Conservation (phyloP, 1,140 invertebrate species). For the Heliothis subflexa region DNA sequence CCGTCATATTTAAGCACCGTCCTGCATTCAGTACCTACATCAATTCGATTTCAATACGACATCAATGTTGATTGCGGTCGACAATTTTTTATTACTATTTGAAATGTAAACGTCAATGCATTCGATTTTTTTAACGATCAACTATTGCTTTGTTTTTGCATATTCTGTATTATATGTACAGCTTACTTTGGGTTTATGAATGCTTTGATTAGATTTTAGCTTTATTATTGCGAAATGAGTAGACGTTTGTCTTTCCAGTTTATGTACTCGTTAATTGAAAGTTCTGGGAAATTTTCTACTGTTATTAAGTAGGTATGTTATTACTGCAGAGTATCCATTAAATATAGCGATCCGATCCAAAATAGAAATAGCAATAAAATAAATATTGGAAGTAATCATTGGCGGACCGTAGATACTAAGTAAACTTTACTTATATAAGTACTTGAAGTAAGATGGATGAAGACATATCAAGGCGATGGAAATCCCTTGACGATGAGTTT, state of each 20-base stretch:
- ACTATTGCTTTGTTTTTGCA: not conserved
- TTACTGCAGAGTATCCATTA: not conserved
- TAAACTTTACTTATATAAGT: not conserved
- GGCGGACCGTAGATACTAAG: not conserved
- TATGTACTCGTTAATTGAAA: too few species aligned
- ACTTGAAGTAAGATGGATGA: not conserved
- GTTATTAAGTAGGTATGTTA: not conserved
- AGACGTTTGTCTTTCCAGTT: too few species aligned
- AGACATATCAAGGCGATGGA: not conserved
- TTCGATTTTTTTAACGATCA: not conserved
- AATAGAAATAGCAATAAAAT: too few species aligned
- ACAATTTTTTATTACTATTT: slow-evolving; percentile 13
- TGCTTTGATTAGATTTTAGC: too few species aligned
- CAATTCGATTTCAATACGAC: slow-evolving; percentile 25
- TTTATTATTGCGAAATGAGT: too few species aligned
- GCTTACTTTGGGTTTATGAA: too few species aligned
- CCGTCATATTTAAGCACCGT: not conserved
- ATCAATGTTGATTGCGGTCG: slow-evolving; percentile 5
- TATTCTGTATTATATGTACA: too few species aligned
- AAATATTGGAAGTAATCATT: too few species aligned
- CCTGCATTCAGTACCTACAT: slow-evolving; percentile 5
- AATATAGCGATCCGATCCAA: too few species aligned
- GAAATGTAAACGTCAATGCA: not conserved
- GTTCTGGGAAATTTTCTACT: not conserved
- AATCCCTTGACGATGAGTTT: slow-evolving; percentile 3